phyloP scores from a whole-genome alignment of 2,797 vertebrate species.

The Leucoraja ocellata region DNA sequence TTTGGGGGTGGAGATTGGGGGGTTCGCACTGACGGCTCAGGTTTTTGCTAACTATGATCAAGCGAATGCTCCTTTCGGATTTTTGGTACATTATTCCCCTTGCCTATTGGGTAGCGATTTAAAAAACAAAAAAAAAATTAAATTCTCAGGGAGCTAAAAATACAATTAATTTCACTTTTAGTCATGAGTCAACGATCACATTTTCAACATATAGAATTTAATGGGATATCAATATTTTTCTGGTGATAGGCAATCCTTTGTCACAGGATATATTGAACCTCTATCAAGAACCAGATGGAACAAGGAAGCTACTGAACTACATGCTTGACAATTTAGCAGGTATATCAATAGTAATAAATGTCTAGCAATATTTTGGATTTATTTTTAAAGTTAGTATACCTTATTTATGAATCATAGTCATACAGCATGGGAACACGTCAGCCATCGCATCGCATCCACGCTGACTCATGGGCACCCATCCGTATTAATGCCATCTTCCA shows the following conservation, averaged over 20 bases:
- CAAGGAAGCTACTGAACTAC: conserved; percentile 96
- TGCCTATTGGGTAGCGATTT: neutral
- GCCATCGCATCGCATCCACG: too few species aligned
- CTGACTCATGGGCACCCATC: too few species aligned
- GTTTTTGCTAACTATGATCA: neutral
- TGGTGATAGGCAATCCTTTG: conserved; percentile 86
- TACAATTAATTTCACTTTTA: neutral
- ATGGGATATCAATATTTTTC: conserved; percentile 40
- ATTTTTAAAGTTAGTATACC: neutral
- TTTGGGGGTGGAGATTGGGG: too few species aligned
- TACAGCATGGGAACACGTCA: too few species aligned
- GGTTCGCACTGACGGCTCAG: neutral
- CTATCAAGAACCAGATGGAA: conserved; percentile 95
- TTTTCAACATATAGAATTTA: neutral
- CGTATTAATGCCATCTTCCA: too few species aligned
- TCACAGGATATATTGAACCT: conserved; percentile 96
- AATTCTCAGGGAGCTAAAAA: neutral
- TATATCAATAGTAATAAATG: conserved; percentile 45
- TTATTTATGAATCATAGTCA: too few species aligned
- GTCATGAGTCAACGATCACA: neutral
- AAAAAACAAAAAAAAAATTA: neutral
- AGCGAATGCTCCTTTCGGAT: neutral
- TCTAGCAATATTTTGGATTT: neutral
- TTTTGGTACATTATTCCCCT: neutral
- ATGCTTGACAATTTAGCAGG: conserved; percentile 99